Percentiles rank a stretch among this genome's conserved stretches.
These are phyloP conservation scores for Agrotis exclamationis DNA, from an alignment of 2,888 invertebrate genomes.

Conservation along the genomic window DNA sequence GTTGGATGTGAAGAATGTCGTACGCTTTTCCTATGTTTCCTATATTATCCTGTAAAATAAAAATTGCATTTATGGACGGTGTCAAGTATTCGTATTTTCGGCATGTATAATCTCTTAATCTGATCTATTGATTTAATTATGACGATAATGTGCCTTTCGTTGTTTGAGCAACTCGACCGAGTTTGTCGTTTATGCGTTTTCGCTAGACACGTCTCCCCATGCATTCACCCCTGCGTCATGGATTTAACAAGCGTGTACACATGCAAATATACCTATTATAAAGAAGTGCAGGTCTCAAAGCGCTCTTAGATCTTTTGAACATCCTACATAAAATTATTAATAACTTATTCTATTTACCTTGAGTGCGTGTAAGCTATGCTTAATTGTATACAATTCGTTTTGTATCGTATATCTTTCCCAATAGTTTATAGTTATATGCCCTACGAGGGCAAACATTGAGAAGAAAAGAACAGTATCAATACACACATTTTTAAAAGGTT, in stretches of 20 bases:
- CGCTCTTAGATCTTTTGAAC: background rate
- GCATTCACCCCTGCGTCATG: too few relatives aligned
- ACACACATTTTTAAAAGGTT: slow-evolving; percentile 67
- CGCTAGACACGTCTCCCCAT: too few relatives aligned
- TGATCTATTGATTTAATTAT: too few relatives aligned
- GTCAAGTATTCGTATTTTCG: too few relatives aligned
- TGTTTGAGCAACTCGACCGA: too few relatives aligned
- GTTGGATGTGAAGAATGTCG: slow-evolving; percentile 75
- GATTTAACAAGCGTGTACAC: too few relatives aligned
- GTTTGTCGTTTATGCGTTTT: too few relatives aligned
- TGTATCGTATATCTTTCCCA: slow-evolving; percentile 81
- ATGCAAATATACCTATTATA: too few relatives aligned
- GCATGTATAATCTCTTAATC: too few relatives aligned
- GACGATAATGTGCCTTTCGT: too few relatives aligned
- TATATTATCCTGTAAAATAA: slow-evolving; percentile 76
- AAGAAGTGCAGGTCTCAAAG: too few relatives aligned
- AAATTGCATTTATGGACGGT: background rate
- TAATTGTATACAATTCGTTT: slow-evolving; percentile 76
- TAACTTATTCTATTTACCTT: slow-evolving; percentile 71
- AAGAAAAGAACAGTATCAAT: slow-evolving; percentile 76
- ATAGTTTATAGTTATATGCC: slow-evolving; percentile 78
- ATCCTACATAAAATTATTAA: background rate
- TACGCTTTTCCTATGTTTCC: slow-evolving; percentile 77
- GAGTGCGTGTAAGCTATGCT: slow-evolving; percentile 74
- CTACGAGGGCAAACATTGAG: slow-evolving; percentile 73